Evolutionary conservation across 1,140 invertebrate genomes (phyloP), one percentile per base, ranked within the genome.

Genomic region (Lasaia peninsularis): DNA sequence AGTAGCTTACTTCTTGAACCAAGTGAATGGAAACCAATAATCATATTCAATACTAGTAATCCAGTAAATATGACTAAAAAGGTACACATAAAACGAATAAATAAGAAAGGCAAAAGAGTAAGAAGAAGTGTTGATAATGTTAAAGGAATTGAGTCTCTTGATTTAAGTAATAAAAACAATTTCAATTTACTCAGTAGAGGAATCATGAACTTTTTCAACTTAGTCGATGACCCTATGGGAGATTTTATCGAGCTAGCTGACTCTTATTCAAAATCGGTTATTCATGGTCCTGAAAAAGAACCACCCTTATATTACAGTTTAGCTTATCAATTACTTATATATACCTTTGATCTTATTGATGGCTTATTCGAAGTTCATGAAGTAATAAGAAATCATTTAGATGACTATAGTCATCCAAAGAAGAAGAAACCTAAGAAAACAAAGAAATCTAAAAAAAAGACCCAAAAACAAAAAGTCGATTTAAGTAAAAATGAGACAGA

Each of bases 1-100:
- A 49, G 18, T 31, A 16, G 50, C 24, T 14, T 67, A 32, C 28
- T 55, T 28, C 62, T 52, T 55, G 69, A 70, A 55, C 62, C 78
- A 21, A 73, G 55, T 48, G 78, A 84, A 52, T 88, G 85, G 85
- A 83, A 75, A 60, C 85, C 85, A 4, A 80, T 88, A 20, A 54
- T 79, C 40, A 52, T 74, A 14, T 69, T 62, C 56, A 62, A 62
- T 59, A 52, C 62, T 20, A 69, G 60, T 53, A 60, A 57, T 34
- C 35, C 54, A 7, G 52, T 59, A 14, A 67, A 65, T 32, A 63
- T 61, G 35, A 62, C 57, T 49, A 52, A 64, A 52, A 74, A 56
- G 11, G 20, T 54, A 56, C 49, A 52, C 24, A 68, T 58, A 49
- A 72, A 61, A 56, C 57, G 67, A 58, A 52, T 72, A 28, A 58